Conservation (phyloP, 2,797 vertebrate species). For the Tokudaia muenninki region DNA sequence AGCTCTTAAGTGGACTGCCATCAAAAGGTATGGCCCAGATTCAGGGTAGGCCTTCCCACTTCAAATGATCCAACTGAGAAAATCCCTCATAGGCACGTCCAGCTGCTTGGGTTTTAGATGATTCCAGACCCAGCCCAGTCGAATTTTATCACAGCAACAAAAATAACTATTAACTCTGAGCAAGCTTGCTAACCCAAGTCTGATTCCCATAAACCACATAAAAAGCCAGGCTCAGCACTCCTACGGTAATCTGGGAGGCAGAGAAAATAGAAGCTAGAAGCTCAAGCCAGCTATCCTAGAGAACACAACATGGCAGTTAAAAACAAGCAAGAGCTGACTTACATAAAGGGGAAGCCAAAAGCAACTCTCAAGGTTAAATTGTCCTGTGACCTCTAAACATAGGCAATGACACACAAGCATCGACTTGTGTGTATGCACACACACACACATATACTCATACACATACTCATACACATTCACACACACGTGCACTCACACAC, state of each 20-base stretch:
- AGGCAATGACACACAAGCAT: neutral
- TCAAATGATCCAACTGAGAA: neutral
- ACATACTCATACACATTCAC: no score
- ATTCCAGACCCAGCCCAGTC: neutral
- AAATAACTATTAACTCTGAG: neutral
- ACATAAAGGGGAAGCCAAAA: neutral
- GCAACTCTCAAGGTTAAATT: neutral
- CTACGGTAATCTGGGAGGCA: neutral
- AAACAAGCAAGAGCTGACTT: neutral
- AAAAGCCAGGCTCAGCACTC: neutral
- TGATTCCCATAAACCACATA: neutral
- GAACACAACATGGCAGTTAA: neutral
- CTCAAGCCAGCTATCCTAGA: neutral
- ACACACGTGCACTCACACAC: rapidly evolving
- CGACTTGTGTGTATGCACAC: neutral
- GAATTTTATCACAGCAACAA: neutral
- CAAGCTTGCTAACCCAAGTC: neutral
- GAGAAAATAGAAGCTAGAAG: neutral
- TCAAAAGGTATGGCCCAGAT: neutral
- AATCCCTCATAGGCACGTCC: neutral
- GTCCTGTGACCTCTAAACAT: neutral
- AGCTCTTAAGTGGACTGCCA: neutral
- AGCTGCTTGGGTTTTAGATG: neutral
- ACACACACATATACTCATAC: no score
- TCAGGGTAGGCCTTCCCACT: neutral